Evolutionary conservation across 2,888 invertebrate species (phyloP).

Genomic region (Hermaeophaga mercurialis): DNA sequence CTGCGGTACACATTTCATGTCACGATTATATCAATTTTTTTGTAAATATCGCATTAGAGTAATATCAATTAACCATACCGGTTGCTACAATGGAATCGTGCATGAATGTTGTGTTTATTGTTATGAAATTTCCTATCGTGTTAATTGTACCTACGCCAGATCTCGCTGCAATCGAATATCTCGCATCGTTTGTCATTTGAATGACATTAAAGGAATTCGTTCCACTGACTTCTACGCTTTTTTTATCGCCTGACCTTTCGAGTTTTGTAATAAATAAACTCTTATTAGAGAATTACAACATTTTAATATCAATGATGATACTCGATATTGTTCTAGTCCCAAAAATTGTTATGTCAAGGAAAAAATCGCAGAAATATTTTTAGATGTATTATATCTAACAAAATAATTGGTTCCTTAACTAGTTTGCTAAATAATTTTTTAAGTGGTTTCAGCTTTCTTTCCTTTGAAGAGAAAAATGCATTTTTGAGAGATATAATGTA

Average conservation of each 20-base stretch:
- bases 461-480: no score
- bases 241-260: constrained; percentile 10
- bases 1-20: constrained; percentile 27
- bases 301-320: no score
- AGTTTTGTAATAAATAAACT: neutral
- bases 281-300: no score
- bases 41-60: constrained; percentile 28
- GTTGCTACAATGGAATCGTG: constrained; percentile 39
- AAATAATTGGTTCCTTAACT: no score
- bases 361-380: no score
- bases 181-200: constrained; percentile 22
- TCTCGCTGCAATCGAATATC: constrained; percentile 13
- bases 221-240: constrained; percentile 7
- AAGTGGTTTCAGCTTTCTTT: no score
- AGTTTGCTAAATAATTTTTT: no score
- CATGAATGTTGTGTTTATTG: constrained; percentile 34
- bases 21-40: constrained; percentile 31
- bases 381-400: no score
- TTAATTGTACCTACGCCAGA: constrained; percentile 34
- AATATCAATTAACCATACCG: constrained; percentile 38
- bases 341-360: no score
- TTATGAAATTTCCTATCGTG: constrained; percentile 37
- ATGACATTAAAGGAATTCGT: constrained; percentile 18
- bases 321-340: no score
- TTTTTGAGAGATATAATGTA: no score